A percentile compares a stretch with the other conserved stretches of the same genome.
Evolutionary conservation across 2,888 invertebrate genomes (phyloP).

Genomic region (Orthonevra nobilis): DNA sequence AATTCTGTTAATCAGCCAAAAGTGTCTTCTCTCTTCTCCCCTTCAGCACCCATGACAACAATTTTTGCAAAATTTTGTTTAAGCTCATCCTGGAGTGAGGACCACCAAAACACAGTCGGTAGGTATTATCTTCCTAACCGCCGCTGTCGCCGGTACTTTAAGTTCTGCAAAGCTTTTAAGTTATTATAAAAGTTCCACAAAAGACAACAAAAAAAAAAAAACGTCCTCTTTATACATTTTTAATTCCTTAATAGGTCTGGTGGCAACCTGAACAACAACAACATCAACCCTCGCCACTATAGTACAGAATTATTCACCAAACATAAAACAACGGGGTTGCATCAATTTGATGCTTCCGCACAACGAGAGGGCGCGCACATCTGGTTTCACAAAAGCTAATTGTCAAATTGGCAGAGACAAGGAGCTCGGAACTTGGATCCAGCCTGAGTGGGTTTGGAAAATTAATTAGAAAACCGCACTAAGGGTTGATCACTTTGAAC

Average conservation of each 20-base stretch:
- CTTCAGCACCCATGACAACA: conserved; percentile 9
- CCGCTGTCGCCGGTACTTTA: conserved; percentile 4
- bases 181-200: conserved; percentile 67
- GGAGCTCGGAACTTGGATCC: not conserved
- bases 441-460: conserved; percentile 8
- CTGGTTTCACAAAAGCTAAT: conserved; percentile 67
- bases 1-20: conserved; percentile 41
- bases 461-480: conserved; percentile 69
- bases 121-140: not conserved
- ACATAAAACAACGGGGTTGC: conserved; percentile 63
- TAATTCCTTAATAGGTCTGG: conserved; percentile 70
- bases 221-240: conserved; percentile 69
- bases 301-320: conserved; percentile 26
- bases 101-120: conserved; percentile 19
- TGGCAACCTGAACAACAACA: conserved; percentile 34
- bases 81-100: conserved; percentile 32
- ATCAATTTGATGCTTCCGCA: conserved; percentile 63
- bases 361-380: conserved; percentile 66
- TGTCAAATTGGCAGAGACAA: conserved; percentile 67
- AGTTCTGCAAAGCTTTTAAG: conserved; percentile 64
- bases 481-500: conserved; percentile 66
- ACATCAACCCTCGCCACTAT: conserved; percentile 24
- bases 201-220: conserved; percentile 53
- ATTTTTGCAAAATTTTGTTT: not conserved
- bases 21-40: conserved; percentile 20